Evolutionary conservation across 2,113 vertebrate genomes (phyloP).

Genomic region (Ptychochromis oligacanthus): DNA sequence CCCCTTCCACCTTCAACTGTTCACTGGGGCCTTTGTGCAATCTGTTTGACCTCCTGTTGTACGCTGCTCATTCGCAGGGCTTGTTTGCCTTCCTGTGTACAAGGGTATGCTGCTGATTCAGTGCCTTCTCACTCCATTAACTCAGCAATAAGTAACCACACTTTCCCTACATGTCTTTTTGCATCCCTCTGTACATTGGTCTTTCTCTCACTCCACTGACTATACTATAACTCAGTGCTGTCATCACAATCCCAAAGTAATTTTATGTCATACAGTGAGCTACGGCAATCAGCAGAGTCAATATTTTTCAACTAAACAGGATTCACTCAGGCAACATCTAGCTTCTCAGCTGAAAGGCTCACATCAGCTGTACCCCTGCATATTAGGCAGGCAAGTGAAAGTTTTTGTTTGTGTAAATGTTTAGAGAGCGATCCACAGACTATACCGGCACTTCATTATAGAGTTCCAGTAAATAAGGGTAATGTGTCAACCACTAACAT

Average conservation of each 20-base stretch:
- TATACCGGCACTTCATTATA: background rate
- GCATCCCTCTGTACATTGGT: slow-evolving; percentile 32
- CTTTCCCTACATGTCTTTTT: slow-evolving; percentile 57
- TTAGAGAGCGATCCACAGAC: background rate
- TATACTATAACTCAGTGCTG: background rate
- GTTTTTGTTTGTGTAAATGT: slow-evolving; percentile 14
- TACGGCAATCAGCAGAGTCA: background rate
- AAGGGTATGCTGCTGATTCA: slow-evolving; percentile 81
- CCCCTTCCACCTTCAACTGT: background rate
- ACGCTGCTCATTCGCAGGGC: slow-evolving; percentile 49
- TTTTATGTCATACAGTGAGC: background rate
- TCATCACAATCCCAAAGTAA: background rate
- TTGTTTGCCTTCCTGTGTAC: slow-evolving; percentile 77
- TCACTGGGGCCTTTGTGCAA: slow-evolving; percentile 50
- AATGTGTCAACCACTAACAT: slow-evolving; percentile 29
- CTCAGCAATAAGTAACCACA: slow-evolving; percentile 83
- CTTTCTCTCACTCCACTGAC: background rate
- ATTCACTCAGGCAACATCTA: background rate
- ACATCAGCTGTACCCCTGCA: background rate
- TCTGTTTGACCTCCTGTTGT: slow-evolving; percentile 66
- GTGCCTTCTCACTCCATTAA: slow-evolving; percentile 82
- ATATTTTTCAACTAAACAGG: background rate
- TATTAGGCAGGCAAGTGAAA: slow-evolving; percentile 3
- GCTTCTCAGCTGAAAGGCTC: background rate
- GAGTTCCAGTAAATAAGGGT: slow-evolving; percentile 37